Conservation (phyloP, 2,113 vertebrate species). For the Salvelinus namaycush region DNA sequence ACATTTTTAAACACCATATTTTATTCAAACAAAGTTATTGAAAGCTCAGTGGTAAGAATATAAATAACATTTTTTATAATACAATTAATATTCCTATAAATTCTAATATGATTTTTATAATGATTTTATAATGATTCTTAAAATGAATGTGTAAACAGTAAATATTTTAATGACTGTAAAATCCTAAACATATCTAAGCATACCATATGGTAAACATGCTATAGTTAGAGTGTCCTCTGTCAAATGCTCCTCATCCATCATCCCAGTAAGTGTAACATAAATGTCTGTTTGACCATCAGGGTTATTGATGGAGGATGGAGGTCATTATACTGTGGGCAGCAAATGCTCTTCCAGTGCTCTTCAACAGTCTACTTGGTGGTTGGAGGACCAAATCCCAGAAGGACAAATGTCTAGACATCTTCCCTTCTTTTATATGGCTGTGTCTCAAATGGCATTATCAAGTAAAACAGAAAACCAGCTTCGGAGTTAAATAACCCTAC, state of each 20-base stretch:
- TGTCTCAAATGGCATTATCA: too few species aligned
- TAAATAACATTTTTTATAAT: conserved; percentile 14
- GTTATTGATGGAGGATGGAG: conserved; percentile 74
- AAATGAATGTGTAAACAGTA: neutral
- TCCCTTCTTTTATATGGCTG: neutral
- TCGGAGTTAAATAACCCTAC: too few species aligned
- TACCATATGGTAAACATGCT: neutral
- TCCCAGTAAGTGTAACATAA: conserved; percentile 67
- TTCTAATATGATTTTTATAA: conserved; percentile 15
- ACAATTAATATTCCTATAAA: conserved; percentile 39
- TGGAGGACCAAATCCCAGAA: conserved; percentile 47
- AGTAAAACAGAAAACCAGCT: too few species aligned
- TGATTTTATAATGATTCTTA: neutral
- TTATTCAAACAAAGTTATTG: conserved; percentile 24
- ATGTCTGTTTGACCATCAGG: conserved; percentile 67
- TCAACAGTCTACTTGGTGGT: conserved; percentile 45
- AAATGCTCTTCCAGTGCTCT: conserved; percentile 63
- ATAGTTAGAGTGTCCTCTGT: conserved; percentile 44
- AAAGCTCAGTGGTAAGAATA: conserved; percentile 15
- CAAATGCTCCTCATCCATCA: conserved; percentile 62
- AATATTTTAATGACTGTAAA: neutral
- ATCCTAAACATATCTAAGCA: neutral
- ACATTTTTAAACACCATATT: conserved; percentile 21
- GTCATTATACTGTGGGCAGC: conserved; percentile 70
- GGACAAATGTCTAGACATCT: conserved; percentile 31